Percentiles rank a stretch among this genome's conserved stretches.
Evolutionary conservation across 2,888 invertebrate genomes (phyloP).

Genomic region (Tenodera sinensis): DNA sequence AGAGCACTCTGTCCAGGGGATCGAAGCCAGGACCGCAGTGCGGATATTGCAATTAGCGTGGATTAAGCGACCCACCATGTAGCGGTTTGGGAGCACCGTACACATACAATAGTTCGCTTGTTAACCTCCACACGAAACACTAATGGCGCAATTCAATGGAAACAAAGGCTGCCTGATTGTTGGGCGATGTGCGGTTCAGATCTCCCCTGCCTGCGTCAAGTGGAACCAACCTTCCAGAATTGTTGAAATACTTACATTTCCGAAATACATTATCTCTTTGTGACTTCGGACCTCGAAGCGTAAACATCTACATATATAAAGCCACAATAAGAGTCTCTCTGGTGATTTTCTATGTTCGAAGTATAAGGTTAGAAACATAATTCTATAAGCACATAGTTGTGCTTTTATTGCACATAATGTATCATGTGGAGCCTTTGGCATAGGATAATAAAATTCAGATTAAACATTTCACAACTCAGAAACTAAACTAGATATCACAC

Average conservation of each 20-base stretch:
- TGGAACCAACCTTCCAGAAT: background rate
- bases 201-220: background rate
- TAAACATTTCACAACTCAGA: too few species aligned
- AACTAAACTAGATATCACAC: too few species aligned
- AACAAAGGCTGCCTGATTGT: constrained; percentile 10
- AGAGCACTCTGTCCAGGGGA: background rate
- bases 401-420: too few species aligned
- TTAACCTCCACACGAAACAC: constrained; percentile 3
- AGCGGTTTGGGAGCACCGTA: background rate
- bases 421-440: too few species aligned
- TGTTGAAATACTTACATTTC: background rate
- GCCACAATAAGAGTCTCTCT: too few species aligned
- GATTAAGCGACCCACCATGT: background rate
- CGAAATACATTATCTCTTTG: too few species aligned
- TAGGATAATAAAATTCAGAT: too few species aligned
- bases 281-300: too few species aligned
- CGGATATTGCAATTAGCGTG: background rate
- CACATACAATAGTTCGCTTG: background rate
- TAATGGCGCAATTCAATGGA: constrained; percentile 10
- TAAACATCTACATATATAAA: too few species aligned
- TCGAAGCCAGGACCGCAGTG: background rate
- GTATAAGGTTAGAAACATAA: too few species aligned
- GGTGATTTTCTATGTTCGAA: too few species aligned
- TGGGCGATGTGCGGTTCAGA: background rate
- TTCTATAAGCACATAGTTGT: too few species aligned